phyloP scores from a whole-genome alignment of 2,797 vertebrate species.

The Denticeps clupeoides region DNA sequence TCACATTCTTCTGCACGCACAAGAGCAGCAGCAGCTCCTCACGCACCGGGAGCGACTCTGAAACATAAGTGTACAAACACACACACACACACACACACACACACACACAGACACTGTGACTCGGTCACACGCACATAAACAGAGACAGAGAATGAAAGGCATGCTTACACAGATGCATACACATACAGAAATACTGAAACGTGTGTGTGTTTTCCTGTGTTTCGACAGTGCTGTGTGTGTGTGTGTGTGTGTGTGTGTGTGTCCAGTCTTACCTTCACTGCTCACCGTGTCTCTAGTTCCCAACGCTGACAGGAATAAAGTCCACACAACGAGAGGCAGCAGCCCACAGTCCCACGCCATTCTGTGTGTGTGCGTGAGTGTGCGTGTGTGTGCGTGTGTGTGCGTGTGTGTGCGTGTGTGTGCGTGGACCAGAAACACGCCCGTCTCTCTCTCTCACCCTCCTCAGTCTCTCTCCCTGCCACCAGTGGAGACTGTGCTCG shows the following conservation, averaged over 20 bases:
- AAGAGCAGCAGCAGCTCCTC: no score
- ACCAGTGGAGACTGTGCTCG: constrained; percentile 44
- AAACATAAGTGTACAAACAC: no score
- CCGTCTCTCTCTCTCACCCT: constrained; percentile 34
- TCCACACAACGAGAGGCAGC: constrained; percentile 59
- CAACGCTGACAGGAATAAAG: constrained; percentile 55
- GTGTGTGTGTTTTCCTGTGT: background rate
- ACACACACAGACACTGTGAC: no score
- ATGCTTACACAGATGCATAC: constrained; percentile 4
- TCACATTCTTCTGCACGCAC: no score
- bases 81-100: no score
- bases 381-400: no score
- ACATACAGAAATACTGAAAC: background rate
- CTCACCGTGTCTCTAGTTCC: constrained; percentile 39
- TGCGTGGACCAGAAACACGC: no score
- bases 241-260: background rate
- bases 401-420: no score
- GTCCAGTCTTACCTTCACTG: constrained; percentile 53
- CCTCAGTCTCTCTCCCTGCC: constrained; percentile 41
- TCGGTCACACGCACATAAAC: no score
- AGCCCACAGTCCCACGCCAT: constrained; percentile 65
- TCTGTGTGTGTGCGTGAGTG: no score
- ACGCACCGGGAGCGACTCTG: no score
- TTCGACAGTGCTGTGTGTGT: background rate
- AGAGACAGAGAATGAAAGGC: no score